Percentiles rank a stretch among this genome's conserved stretches.
Evolutionary conservation across 2,888 invertebrate genomes (phyloP).

Genomic region (Argyra leucocephala): DNA sequence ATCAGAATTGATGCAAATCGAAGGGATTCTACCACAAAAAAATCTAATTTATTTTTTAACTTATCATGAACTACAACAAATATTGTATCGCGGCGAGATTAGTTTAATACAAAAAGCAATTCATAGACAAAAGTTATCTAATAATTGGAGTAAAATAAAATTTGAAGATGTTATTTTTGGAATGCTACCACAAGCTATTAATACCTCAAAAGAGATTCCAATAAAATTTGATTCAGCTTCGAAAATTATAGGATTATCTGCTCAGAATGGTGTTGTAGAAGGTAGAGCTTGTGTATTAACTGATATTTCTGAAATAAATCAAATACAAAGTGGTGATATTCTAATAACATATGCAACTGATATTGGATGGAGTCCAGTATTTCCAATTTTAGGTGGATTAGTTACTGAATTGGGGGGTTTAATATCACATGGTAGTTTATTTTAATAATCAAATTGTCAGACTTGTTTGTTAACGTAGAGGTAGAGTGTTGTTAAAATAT

Average conservation of each 20-base stretch:
- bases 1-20: constrained; percentile 49
- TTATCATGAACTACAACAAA: constrained; percentile 52
- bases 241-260: constrained; percentile 54
- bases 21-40: constrained; percentile 55
- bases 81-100: constrained; percentile 49
- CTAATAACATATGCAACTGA: constrained; percentile 69
- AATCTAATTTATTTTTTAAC: constrained; percentile 61
- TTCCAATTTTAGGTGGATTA: constrained; percentile 65
- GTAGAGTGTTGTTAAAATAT: too few species aligned
- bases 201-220: constrained; percentile 16
- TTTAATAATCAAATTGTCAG: neutral
- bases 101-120: constrained; percentile 57
- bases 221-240: constrained; percentile 7
- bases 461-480: too few species aligned
- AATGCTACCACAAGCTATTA: constrained; percentile 39
- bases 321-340: constrained; percentile 57
- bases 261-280: constrained; percentile 57
- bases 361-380: constrained; percentile 79
- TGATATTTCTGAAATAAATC: constrained; percentile 52
- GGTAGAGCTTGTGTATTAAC: constrained; percentile 65
- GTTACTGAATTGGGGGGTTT: constrained; percentile 76
- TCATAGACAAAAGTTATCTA: constrained; percentile 53
- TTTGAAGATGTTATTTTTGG: constrained; percentile 55
- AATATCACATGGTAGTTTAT: constrained; percentile 62
- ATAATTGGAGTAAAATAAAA: constrained; percentile 50